Evolutionary conservation across 1,140 invertebrate species (phyloP).

Genomic region (Lepidurus apus): DNA sequence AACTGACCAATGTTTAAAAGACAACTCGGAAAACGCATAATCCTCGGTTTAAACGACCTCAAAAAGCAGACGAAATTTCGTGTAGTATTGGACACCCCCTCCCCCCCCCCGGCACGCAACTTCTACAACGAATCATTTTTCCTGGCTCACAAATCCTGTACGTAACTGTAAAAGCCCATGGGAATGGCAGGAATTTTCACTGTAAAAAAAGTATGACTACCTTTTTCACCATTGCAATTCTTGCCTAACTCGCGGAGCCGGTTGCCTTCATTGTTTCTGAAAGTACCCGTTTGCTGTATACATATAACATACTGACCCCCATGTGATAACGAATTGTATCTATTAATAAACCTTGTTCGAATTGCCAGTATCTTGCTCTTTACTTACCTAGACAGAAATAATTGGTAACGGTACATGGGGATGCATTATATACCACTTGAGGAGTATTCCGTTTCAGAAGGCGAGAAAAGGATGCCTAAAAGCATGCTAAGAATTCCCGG

Average conservation of each 20-base stretch:
- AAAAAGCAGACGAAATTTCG: not conserved
- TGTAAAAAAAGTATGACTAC: not conserved
- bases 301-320: constrained; percentile 21
- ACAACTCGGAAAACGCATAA: not conserved
- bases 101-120: not conserved
- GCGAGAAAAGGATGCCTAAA: too few relatives aligned
- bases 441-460: too few relatives aligned
- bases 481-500: too few relatives aligned
- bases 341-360: not conserved
- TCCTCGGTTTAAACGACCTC: not conserved
- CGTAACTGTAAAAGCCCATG: not conserved
- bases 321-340: constrained; percentile 13
- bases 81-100: not conserved
- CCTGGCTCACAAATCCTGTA: not conserved
- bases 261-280: not conserved
- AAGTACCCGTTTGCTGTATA: not conserved
- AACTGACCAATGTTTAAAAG: not conserved
- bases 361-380: not conserved
- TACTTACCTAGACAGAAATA: too few relatives aligned
- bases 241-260: not conserved
- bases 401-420: too few relatives aligned
- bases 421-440: too few relatives aligned
- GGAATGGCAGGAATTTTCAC: not conserved
- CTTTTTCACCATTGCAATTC: not conserved
- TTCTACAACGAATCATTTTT: not conserved